These are phyloP conservation scores for Liposcelis brunnea DNA, from an alignment of 2,888 invertebrate genomes.

Conservation along the genomic window DNA sequence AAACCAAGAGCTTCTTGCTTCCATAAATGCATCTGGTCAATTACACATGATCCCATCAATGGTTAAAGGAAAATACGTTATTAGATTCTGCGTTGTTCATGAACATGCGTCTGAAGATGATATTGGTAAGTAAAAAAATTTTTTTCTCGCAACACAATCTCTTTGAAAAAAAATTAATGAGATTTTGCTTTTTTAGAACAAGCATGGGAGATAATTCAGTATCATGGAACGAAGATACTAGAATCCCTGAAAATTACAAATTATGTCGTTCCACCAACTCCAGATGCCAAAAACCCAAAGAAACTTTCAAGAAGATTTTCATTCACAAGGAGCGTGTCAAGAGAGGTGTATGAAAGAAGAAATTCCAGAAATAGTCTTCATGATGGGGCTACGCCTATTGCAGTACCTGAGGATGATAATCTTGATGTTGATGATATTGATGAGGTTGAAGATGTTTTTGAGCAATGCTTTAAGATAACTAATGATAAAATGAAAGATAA, in stretches of 20 bases:
- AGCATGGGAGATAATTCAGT: conserved; percentile 43
- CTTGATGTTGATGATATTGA: conserved; percentile 8
- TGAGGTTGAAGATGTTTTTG: conserved; percentile 13
- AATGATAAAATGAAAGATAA: not conserved
- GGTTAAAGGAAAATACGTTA: conserved; percentile 54
- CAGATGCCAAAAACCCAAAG: conserved; percentile 10
- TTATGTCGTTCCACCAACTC: not conserved
- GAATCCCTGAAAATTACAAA: too few relatives aligned
- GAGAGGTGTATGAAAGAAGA: conserved; percentile 26
- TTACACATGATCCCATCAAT: conserved; percentile 75
- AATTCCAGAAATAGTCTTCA: conserved; percentile 15
- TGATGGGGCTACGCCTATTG: conserved; percentile 17
- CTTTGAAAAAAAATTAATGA: conserved; percentile 7
- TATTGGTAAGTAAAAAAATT: conserved; percentile 28
- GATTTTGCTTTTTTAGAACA: conserved; percentile 28
- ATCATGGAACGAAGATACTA: conserved; percentile 35
- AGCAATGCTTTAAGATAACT: conserved; percentile 2
- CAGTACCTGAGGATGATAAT: conserved; percentile 17
- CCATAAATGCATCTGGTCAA: conserved; percentile 65
- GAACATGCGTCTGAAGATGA: conserved; percentile 60
- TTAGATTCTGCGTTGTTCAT: conserved; percentile 64
- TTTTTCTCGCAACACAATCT: conserved; percentile 6
- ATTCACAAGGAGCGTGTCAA: conserved; percentile 34
- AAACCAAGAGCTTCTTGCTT: conserved; percentile 58
- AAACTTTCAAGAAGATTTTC: conserved; percentile 30